Conservation (phyloP, 1,140 invertebrate species). For the Zaprionus gabonicus region DNA sequence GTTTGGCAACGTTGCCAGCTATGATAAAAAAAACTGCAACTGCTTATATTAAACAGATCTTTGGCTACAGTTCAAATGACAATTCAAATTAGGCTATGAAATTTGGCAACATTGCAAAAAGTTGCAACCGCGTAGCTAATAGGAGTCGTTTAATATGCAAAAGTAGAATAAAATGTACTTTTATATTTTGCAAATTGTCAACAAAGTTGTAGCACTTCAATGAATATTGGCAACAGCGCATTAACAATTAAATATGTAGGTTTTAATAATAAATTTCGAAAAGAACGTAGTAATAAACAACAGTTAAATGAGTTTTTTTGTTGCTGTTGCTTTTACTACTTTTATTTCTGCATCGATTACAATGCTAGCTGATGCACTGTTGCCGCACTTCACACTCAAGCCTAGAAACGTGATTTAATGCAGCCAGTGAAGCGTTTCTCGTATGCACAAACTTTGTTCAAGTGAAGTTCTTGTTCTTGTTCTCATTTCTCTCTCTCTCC, state of each 20-base stretch:
- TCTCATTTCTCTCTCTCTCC: neutral
- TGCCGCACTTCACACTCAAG: slow-evolving; percentile 38
- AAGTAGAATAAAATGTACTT: neutral
- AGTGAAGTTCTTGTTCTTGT: slow-evolving; percentile 11
- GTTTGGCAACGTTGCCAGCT: slow-evolving; percentile 10
- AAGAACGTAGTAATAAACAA: neutral
- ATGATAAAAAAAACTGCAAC: neutral
- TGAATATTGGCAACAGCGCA: slow-evolving; percentile 31
- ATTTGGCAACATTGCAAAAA: slow-evolving; percentile 23
- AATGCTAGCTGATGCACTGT: slow-evolving; percentile 27
- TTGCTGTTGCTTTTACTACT: neutral
- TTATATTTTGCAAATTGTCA: neutral
- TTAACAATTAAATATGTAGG: neutral
- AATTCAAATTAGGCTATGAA: slow-evolving; percentile 1
- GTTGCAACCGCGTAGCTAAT: neutral
- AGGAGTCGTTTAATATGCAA: neutral
- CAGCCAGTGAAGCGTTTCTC: slow-evolving; percentile 57
- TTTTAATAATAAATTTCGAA: slow-evolving; percentile 1
- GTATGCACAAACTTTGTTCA: slow-evolving; percentile 31
- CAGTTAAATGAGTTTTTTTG: slow-evolving; percentile 3
- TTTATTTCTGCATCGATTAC: slow-evolving; percentile 27
- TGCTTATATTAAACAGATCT: neutral
- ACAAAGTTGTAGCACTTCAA: no score
- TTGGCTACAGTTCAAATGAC: slow-evolving; percentile 9
- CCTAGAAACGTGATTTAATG: slow-evolving; percentile 52